phyloP scores from a whole-genome alignment of 2,113 vertebrate species.

The Anolis carolinensis region DNA sequence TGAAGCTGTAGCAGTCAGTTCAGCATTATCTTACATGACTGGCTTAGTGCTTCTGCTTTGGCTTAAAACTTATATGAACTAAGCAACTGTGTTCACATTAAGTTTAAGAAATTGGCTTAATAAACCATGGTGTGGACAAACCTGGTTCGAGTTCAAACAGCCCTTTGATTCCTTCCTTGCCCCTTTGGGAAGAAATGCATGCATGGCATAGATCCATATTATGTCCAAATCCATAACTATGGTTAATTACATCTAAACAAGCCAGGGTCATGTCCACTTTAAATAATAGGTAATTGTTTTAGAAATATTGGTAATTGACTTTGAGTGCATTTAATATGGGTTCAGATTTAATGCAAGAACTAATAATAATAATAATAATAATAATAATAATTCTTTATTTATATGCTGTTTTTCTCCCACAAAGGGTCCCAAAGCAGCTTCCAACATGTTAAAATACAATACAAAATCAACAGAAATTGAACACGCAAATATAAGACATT shows the following conservation, averaged over 20 bases:
- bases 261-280: background rate
- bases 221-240: background rate
- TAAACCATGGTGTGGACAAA: background rate
- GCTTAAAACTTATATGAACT: background rate
- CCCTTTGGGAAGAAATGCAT: background rate
- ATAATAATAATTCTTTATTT: no score
- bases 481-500: no score
- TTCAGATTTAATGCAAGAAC: background rate
- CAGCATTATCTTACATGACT: background rate
- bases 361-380: no score
- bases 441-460: no score
- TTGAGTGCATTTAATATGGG: background rate
- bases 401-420: no score
- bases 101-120: background rate
- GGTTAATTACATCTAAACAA: background rate
- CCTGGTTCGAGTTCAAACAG: background rate
- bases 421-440: no score
- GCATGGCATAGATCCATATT: background rate
- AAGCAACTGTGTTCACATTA: background rate
- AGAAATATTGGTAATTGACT: background rate
- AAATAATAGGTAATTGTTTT: background rate
- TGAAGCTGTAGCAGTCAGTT: background rate
- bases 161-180: background rate
- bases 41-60: background rate
- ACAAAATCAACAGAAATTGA: no score